These are phyloP conservation scores for Lepidochitona cinerea DNA, from an alignment of 2,888 invertebrate genomes.

Conservation along the genomic window DNA sequence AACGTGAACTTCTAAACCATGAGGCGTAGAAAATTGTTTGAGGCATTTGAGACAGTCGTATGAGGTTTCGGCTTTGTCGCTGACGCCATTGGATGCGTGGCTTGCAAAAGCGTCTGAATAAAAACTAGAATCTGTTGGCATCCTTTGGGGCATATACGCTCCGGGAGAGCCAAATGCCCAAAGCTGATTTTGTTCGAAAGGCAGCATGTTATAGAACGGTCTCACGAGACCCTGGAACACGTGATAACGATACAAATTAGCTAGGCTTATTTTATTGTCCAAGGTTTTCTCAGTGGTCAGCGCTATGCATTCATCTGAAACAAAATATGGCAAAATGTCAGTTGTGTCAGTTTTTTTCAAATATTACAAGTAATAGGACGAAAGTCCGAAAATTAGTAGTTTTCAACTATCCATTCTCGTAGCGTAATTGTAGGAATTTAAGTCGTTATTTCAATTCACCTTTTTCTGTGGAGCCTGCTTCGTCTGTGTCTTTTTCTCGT, in stretches of 20 bases:
- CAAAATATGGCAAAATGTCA: too few species aligned
- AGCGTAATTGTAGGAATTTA: too few species aligned
- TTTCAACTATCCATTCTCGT: neutral
- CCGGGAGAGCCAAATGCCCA: slow-evolving; percentile 24
- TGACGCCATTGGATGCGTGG: neutral
- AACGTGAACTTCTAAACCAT: slow-evolving; percentile 95
- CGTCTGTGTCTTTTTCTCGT: neutral
- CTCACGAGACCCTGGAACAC: slow-evolving; percentile 43
- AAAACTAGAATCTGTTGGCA: neutral
- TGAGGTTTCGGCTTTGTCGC: neutral
- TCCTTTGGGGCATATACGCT: neutral
- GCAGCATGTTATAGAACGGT: slow-evolving; percentile 37
- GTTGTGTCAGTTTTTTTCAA: too few species aligned
- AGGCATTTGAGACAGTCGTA: slow-evolving; percentile 97
- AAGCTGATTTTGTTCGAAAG: slow-evolving; percentile 33
- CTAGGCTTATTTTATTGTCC: too few species aligned
- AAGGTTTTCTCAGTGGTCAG: too few species aligned
- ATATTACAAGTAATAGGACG: too few species aligned
- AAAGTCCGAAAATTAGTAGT: too few species aligned
- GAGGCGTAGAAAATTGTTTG: slow-evolving; percentile 97
- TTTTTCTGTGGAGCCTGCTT: too few species aligned
- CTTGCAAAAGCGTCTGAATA: neutral
- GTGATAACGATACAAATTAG: slow-evolving; percentile 50
- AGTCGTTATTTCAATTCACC: too few species aligned
- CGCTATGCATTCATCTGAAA: too few species aligned